These are phyloP conservation scores for Mormoops blainvillei DNA, from an alignment of 2,113 vertebrate species.

Conservation along the genomic window DNA sequence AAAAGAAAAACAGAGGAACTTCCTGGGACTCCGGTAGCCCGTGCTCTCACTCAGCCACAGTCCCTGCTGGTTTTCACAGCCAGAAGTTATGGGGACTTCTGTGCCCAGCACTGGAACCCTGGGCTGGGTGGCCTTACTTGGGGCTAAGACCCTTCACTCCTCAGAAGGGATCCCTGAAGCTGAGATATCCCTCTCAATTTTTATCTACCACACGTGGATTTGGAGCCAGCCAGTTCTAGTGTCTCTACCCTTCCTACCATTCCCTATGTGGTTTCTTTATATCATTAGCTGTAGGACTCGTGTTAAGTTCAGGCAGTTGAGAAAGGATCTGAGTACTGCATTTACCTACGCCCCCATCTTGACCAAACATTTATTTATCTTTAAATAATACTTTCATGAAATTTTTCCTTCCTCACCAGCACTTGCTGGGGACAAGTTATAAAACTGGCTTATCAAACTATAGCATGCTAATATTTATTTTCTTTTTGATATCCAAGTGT, in stretches of 20 bases:
- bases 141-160: not conserved
- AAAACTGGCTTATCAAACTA: slow-evolving; percentile 20
- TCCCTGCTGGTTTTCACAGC: not conserved
- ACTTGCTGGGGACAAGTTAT: not conserved
- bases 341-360: not conserved
- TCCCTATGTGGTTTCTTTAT: not conserved
- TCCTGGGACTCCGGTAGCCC: not conserved
- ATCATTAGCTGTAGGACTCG: not conserved
- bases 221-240: not conserved
- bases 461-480: not conserved
- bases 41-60: not conserved
- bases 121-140: not conserved
- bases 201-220: not conserved
- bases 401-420: not conserved
- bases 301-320: not conserved
- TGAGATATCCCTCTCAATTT: not conserved
- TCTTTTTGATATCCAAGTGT: not conserved
- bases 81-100: not conserved
- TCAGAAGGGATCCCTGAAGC: not conserved
- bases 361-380: not conserved
- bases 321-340: not conserved
- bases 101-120: not conserved
- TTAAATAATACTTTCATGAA: not conserved
- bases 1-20: not conserved
- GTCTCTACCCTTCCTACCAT: not conserved